These are phyloP conservation scores for Diarsia brunnea DNA, from an alignment of 2,888 invertebrate species.

Conservation along the genomic window DNA sequence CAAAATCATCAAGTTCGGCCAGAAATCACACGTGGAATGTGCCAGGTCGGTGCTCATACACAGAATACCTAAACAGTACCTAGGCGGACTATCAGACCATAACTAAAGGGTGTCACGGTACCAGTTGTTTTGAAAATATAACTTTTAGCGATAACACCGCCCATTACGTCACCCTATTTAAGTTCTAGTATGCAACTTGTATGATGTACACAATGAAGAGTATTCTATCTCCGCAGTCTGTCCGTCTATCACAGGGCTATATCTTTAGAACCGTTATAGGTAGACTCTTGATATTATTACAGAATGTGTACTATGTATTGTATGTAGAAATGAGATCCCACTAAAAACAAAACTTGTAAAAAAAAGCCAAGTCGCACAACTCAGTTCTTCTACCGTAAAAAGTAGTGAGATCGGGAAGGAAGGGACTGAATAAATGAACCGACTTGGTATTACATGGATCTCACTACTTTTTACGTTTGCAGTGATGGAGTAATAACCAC, in stretches of 20 bases:
- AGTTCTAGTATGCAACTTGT: neutral
- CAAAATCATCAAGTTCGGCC: conserved; percentile 98
- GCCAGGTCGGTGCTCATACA: conserved; percentile 87
- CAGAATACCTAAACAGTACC: neutral
- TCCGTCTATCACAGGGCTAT: neutral
- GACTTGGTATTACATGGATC: too few species aligned
- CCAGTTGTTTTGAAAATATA: neutral
- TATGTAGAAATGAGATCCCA: too few species aligned
- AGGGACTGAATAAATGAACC: too few species aligned
- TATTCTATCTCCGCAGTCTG: neutral
- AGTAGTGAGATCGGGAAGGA: too few species aligned
- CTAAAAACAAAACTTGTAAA: too few species aligned
- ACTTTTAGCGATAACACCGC: neutral
- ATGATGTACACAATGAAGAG: neutral
- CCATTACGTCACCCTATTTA: neutral
- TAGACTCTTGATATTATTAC: neutral
- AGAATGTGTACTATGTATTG: too few species aligned
- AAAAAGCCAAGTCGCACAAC: too few species aligned
- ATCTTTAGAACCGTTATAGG: neutral
- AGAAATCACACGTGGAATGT: conserved; percentile 99
- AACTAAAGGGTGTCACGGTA: neutral
- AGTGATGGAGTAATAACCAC: too few species aligned
- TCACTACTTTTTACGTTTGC: too few species aligned
- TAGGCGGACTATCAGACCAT: neutral
- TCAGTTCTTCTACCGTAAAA: too few species aligned